Evolutionary conservation across 2,113 vertebrate genomes (phyloP), one percentile per base, ranked within the genome.

Genomic region (Anser cygnoides): DNA sequence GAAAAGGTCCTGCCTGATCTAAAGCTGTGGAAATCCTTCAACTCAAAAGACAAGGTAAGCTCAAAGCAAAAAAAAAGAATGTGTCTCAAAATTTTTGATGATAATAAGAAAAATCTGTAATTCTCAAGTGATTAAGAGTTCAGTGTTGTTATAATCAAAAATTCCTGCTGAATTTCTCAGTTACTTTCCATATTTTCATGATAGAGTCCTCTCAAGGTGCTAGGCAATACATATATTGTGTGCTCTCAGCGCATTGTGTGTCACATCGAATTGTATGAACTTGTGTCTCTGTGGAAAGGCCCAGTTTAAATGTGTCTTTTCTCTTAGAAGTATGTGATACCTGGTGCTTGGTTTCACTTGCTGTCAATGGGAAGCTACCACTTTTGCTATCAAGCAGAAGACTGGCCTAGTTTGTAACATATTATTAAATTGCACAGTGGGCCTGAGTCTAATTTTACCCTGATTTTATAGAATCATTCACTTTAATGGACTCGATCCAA

Each of bases 401-500:
- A 68, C 33, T 81, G 35, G 26, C 5, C 39, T 71, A 28, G 52
- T 59, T 92, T 87, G 18, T 81, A 78, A 58, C n/a, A 84, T 29
- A 41, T 81, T 95, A 65, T 59, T 78, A 84, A 65, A 89, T 84
- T 75, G 50, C 20, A 37, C 72, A 28, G 61, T 84, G 73, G 84
- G 73, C 74, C 68, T 87, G 58, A 93, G 80, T 79, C 76, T 89
- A 82, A 89, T 84, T 90, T 96, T 81, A 72, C 73, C 65, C 41
- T 43, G 43, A 70, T 71, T 96, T 95, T 96, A 74, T 74, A 54
- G 57, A 82, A 28, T 71, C 23, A 44, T 89, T 88, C 63, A 54
- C 57, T 87, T 90, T 44, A 89, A 68, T 68, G 86, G 68, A 82
- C 23, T 82, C 82, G 54, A 70, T 95, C 93, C 93, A 96, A 59